phyloP scores from a whole-genome alignment of 2,113 vertebrate species.

The Oryzias celebensis region DNA sequence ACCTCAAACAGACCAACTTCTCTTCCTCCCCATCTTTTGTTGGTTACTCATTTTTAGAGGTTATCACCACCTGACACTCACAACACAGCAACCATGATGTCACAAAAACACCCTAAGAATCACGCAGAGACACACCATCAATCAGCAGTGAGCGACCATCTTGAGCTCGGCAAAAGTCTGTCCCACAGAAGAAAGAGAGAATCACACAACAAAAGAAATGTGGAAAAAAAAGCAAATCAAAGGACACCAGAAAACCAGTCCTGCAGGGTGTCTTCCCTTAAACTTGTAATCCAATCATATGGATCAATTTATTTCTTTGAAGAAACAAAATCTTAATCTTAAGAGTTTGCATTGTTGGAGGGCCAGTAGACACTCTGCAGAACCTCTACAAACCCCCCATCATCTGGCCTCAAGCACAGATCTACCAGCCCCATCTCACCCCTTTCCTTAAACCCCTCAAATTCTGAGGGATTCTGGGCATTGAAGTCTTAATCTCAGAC shows the following conservation, averaged over 20 bases:
- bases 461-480: constrained; percentile 89
- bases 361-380: constrained; percentile 43
- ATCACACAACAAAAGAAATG: constrained; percentile 1
- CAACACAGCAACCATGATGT: constrained; percentile 43
- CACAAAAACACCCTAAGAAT: constrained; percentile 4
- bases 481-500: constrained; percentile 92
- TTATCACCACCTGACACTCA: background rate
- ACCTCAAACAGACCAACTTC: constrained; percentile 17
- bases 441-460: constrained; percentile 91
- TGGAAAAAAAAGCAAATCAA: background rate
- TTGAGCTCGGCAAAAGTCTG: constrained; percentile 33
- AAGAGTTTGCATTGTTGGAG: background rate
- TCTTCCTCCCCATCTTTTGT: constrained; percentile 12
- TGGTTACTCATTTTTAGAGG: background rate
- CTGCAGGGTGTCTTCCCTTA: constrained; percentile 39
- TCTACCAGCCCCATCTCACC: constrained; percentile 82
- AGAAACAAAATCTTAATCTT: background rate
- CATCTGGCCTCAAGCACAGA: constrained; percentile 23
- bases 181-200: constrained; percentile 13
- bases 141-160: constrained; percentile 35
- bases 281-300: too few species aligned
- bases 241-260: background rate
- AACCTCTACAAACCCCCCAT: constrained; percentile 19
- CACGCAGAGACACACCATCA: constrained; percentile 34
- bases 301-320: background rate